Base-by-base conservation (phyloP, 2,797 vertebrate genomes). In the Anguilla anguilla region DNA sequence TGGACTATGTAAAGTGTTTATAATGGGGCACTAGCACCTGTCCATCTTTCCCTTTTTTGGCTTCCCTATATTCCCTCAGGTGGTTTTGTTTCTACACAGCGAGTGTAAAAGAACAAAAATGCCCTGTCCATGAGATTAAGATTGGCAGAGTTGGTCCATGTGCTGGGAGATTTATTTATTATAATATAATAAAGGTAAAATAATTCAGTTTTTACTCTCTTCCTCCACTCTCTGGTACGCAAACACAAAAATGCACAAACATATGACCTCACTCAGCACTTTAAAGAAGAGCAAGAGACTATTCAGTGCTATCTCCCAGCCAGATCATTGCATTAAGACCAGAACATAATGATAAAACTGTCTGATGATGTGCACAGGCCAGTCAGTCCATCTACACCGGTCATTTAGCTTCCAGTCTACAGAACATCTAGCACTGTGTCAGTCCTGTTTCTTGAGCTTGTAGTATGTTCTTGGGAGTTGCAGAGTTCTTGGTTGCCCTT, bases 181-280 rank as follows among this genome's bases (percentile, higher is more conserved):
- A 43, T n/a, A 17, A 77, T 77, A 77, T 19, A 2, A 43, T 43
- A 77, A 77, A 77, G 43, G 43, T 77, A 35, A 77, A 77, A 43
- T 77, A 39, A 77, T 77, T 77, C 72, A 39, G 72, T 77, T 43
- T 43, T 43, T 13, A 43, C 35, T n/a, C 64, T 39, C 15, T 74
- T 74, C 69, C 31, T 74, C 69, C 28, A 10, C 5, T 10, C 35
- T 17, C 13, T 22, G 2, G 35, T 28, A 31, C 67, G 15, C 10
- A 72, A 31, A 77, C 13, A 43, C 55, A 57, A 57, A 57, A 57
- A 15, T 57, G 15, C 35, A 77, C 31, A 74, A 74, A 77, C 6
- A 77, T 22, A 77, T 77, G 72, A 77, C 72, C 35, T 77, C 72
- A 77, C 72, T 43, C 72, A 43, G 11, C 72, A 17, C 72, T 77